Conservation (phyloP, 2,797 vertebrate species). For the Todus mexicanus region DNA sequence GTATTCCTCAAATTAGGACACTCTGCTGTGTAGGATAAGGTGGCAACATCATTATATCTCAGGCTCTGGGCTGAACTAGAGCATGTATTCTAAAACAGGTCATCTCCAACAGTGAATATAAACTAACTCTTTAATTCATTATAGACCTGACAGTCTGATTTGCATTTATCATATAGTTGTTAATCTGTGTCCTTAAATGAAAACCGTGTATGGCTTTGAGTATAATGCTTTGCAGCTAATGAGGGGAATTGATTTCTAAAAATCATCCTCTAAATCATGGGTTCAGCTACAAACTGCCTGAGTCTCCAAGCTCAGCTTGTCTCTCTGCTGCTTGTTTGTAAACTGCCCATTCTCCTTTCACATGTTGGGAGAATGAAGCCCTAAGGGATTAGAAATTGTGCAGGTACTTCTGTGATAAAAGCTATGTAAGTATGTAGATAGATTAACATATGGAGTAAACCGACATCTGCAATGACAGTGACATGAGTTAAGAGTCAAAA, state of each 20-base stretch:
- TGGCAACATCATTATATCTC: background rate
- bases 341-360: background rate
- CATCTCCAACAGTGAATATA: slow-evolving; percentile 15
- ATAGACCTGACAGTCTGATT: background rate
- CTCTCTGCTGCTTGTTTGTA: background rate
- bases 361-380: background rate
- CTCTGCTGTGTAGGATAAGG: background rate
- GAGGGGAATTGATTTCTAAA: background rate
- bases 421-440: background rate
- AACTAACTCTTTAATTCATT: slow-evolving; percentile 22
- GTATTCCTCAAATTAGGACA: background rate
- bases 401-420: background rate
- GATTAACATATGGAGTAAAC: background rate
- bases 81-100: background rate
- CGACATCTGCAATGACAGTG: background rate
- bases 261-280: background rate
- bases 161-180: background rate
- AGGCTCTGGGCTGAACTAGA: background rate
- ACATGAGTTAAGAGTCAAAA: background rate
- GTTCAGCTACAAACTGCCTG: background rate
- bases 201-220: background rate
- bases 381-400: background rate
- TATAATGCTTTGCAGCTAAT: background rate
- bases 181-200: slow-evolving; percentile 43
- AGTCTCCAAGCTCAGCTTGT: background rate